Evolutionary conservation across 2,888 invertebrate genomes (phyloP), one percentile per base, ranked within the genome.

Genomic region (Entomobrya proxima): DNA sequence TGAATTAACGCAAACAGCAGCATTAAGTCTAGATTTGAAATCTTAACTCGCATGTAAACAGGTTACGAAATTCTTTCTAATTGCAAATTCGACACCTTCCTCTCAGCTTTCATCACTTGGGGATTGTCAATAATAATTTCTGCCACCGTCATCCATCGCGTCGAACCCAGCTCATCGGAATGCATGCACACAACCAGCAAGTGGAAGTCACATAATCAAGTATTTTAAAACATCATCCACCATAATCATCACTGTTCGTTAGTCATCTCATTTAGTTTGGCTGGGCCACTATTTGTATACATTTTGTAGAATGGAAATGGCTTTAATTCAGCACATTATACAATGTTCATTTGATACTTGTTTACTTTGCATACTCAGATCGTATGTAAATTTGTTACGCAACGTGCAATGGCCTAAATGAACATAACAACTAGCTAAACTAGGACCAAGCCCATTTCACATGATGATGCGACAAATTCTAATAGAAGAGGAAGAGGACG

Each of bases 31-130:
- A 18, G 52, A 52, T n/a, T n/a, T n/a, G 18, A 18, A 9, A 2
- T n/a, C 52, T 52, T 13, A 52, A 52, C 2, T 18, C 7, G 74
- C 32, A 64, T 78, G 77, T 78, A 78, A 78, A 78, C 77, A 78
- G 77, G 77, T 78, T 78, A 61, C 61, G 44, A 61, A 78, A 78
- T 78, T 64, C 47, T 40, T 3, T 58, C 64, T 78, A 78, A 78
- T 78, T 78, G 77, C 64, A 61, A 78, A 78, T 64, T 64, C 47
- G 77, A 78, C 77, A 78, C 77, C 61, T 61, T 61, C 69, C 55
- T 72, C 69, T 80, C 69, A 40, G 69, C 69, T 80, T 80, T 69
- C 79, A 47, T 55, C 37, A 69, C 69, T 80, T 80, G 69, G 37
- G 52, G 69, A 55, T 69, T 72, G 55, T 72, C 69, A 80, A 55